phyloP scores from a whole-genome alignment of 1,140 invertebrate species.

The Lordiphosa stackelbergi region DNA sequence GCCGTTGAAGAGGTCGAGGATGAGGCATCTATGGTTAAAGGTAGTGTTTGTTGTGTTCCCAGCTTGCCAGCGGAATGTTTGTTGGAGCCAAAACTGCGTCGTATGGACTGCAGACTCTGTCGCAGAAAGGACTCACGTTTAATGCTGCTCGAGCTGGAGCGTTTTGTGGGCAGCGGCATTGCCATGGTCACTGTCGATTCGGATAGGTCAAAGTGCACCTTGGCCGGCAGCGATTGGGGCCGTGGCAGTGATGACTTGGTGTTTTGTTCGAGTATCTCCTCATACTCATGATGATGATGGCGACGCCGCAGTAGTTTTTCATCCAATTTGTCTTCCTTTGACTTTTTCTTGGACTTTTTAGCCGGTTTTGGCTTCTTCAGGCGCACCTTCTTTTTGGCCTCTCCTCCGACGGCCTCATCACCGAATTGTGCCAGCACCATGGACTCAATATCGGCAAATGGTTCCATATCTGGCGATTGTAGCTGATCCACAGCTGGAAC shows the following conservation, averaged over 20 bases:
- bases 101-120: slow-evolving; percentile 57
- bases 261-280: slow-evolving; percentile 12
- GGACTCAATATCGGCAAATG: slow-evolving; percentile 32
- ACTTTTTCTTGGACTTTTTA: slow-evolving; percentile 18
- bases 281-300: slow-evolving; percentile 34
- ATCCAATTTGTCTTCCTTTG: slow-evolving; percentile 10
- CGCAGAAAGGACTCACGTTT: slow-evolving; percentile 56
- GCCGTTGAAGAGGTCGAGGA: slow-evolving; percentile 12
- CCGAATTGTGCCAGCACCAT: slow-evolving; percentile 18
- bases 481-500: slow-evolving; percentile 6
- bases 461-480: slow-evolving; percentile 28
- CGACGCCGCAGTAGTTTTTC: slow-evolving; percentile 2
- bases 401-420: slow-evolving; percentile 3
- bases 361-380: slow-evolving; percentile 22
- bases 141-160: slow-evolving; percentile 16
- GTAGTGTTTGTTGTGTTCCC: slow-evolving; percentile 1
- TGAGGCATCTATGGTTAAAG: slow-evolving; percentile 10
- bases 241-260: slow-evolving; percentile 16
- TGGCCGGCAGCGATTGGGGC: slow-evolving; percentile 50
- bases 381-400: slow-evolving; percentile 14
- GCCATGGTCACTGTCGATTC: slow-evolving; percentile 1
- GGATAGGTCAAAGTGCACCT: slow-evolving; percentile 29
- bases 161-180: slow-evolving; percentile 7
- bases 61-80: slow-evolving; percentile 26
- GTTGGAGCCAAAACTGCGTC: slow-evolving; percentile 50